phyloP scores from a whole-genome alignment of 2,888 invertebrate species.

The Synanthedon myopaeformis region DNA sequence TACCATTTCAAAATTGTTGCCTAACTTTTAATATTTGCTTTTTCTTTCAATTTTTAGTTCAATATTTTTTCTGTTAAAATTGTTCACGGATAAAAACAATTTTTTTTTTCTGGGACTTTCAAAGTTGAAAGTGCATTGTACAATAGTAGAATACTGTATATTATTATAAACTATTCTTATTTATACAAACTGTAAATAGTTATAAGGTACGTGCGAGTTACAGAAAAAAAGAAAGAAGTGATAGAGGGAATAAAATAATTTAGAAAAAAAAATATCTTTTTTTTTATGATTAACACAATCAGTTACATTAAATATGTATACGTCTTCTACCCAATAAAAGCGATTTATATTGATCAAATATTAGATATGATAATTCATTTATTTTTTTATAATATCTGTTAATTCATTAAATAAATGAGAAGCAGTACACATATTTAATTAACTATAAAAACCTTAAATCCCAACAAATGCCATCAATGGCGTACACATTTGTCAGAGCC shows the following conservation, averaged over 20 bases:
- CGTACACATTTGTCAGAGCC: no score
- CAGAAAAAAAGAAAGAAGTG: conserved; percentile 61
- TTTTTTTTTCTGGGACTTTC: conserved; percentile 33
- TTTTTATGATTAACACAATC: no score
- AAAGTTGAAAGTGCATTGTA: conserved; percentile 52
- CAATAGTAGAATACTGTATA: conserved; percentile 63
- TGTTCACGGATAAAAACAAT: conserved; percentile 31
- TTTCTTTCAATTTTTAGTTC: background rate
- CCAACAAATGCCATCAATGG: no score
- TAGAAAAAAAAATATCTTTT: conserved; percentile 19
- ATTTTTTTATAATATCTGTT: no score
- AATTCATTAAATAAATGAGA: no score
- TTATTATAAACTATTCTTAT: conserved; percentile 63
- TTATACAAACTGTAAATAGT: conserved; percentile 69
- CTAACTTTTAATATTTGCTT: conserved; percentile 19
- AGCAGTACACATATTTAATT: no score
- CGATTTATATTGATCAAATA: no score
- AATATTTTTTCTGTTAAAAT: conserved; percentile 12
- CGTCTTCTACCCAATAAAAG: no score
- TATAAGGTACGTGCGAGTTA: conserved; percentile 41
- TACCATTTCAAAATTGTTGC: conserved; percentile 37
- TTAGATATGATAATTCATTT: no score
- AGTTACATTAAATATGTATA: no score
- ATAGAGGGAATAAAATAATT: conserved; percentile 65
- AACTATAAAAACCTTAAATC: no score